A percentile compares a stretch with the other conserved stretches of the same genome.
Conservation (phyloP, 2,888 invertebrate genomes). For the Papilio protenor region DNA sequence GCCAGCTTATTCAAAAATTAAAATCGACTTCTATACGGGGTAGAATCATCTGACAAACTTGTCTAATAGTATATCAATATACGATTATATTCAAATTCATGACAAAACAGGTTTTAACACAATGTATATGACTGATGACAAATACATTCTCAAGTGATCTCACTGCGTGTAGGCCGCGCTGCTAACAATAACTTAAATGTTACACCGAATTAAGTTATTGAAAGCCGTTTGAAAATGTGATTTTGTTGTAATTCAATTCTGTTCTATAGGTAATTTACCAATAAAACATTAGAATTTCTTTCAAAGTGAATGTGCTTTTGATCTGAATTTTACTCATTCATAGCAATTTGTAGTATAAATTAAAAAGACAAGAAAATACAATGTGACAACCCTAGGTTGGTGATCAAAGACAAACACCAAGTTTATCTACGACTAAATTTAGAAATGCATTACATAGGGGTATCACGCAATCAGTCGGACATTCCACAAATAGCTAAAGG, state of each 20-base stretch:
- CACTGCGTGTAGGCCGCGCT: constrained; percentile 29
- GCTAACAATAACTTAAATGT: neutral
- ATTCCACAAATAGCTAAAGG: constrained; percentile 36
- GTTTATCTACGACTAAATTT: constrained; percentile 4
- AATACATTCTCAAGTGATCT: constrained; percentile 27
- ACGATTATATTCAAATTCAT: constrained; percentile 2
- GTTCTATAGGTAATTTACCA: too few relatives aligned
- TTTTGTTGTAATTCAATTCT: neutral
- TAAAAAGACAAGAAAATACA: neutral
- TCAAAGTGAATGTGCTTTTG: too few relatives aligned
- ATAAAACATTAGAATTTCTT: too few relatives aligned
- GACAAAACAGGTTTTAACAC: constrained; percentile 1
- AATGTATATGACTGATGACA: neutral
- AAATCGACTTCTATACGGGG: neutral
- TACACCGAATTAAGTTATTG: neutral
- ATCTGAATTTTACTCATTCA: neutral
- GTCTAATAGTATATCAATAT: neutral
- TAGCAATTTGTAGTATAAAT: too few relatives aligned
- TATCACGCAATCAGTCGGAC: constrained; percentile 21
- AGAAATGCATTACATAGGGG: constrained; percentile 23
- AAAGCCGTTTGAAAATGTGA: constrained; percentile 1
- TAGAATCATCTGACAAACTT: neutral
- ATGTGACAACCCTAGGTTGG: neutral
- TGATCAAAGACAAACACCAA: neutral
- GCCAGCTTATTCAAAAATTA: neutral